A percentile compares a stretch with the other conserved stretches of the same genome.
Evolutionary conservation across 2,797 vertebrate species (phyloP).

Genomic region (Chrysocyon brachyurus): DNA sequence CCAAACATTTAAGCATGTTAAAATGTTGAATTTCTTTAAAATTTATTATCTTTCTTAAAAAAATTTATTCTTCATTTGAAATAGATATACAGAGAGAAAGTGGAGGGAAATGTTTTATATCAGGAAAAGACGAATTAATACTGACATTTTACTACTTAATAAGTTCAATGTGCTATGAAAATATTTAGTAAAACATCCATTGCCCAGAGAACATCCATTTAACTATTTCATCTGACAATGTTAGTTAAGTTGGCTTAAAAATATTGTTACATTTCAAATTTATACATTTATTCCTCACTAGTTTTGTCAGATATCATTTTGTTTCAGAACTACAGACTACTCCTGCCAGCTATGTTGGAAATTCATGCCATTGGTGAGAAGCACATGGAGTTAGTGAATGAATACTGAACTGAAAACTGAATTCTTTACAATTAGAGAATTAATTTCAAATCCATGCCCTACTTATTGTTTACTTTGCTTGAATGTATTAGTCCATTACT

Average conservation of each 20-base stretch:
- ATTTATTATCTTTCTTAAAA: neutral
- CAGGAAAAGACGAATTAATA: neutral
- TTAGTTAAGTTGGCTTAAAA: slow-evolving; percentile 10
- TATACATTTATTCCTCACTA: neutral
- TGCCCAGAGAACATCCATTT: neutral
- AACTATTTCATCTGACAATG: neutral
- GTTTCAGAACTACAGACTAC: neutral
- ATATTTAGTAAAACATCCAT: slow-evolving; percentile 19
- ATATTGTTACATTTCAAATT: neutral
- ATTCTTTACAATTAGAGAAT: neutral
- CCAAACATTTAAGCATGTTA: neutral
- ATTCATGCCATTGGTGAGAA: neutral
- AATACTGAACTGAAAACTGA: neutral
- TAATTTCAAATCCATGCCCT: neutral
- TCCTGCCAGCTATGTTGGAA: neutral
- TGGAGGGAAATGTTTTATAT: neutral
- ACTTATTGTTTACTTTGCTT: neutral
- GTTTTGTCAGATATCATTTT: neutral
- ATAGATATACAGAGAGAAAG: neutral
- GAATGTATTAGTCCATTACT: neutral
- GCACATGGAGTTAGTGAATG: neutral
- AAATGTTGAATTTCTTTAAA: slow-evolving; percentile 48
- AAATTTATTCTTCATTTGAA: neutral
- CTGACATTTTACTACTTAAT: neutral
- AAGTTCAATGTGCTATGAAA: slow-evolving; percentile 4